Base-by-base conservation (phyloP, 23 tunicate species). In the Pegea sp. region DNA sequence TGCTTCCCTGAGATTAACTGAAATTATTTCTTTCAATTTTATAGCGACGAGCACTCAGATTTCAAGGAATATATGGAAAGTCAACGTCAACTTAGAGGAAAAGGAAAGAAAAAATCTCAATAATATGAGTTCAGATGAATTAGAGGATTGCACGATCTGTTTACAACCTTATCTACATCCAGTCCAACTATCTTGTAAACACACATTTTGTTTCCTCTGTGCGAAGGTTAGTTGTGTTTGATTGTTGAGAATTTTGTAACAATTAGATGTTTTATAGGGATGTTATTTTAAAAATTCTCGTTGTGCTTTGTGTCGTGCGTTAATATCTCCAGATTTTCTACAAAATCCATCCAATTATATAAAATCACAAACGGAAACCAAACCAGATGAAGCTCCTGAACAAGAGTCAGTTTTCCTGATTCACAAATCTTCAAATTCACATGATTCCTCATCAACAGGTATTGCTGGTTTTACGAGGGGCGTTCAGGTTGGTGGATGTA, bases 31-130 rank as follows among this genome's bases (percentile, higher is more conserved):
- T 8, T 8, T 8, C 46, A 38, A 11, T 38, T 38, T 7, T 19
- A 27, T 24, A 65, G 70, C 3, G 70, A 65, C 32, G 70, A 65
- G 24, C 70, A 65, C 52, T 34, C 20, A 26, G 70, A 65, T 34
- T 65, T 65, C 31, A 54, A 53, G 5, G 70, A 65, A 26, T 54
- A 31, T 26, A 65, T 65, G 50, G 61, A 65, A 55, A 21, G 31
- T 2, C 61, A 31, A 24, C 70, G 70, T 3, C 52, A 22, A 6
- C 52, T 65, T 21, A 54, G 70, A 65, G 70, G 70, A 34, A 65
- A 65, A 55, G 70, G 70, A 55, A 65, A 65, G 34, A 21, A 50
- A 21, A 50, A 50, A 7, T 21, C 13, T 16, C 13, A 16, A 38
- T 8, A 38, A 38, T 8, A 8, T 8, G 16, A 38, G 16, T 11